Evolutionary conservation across 2,888 invertebrate species (phyloP).

Genomic region (Lacanobia wlatinum): DNA sequence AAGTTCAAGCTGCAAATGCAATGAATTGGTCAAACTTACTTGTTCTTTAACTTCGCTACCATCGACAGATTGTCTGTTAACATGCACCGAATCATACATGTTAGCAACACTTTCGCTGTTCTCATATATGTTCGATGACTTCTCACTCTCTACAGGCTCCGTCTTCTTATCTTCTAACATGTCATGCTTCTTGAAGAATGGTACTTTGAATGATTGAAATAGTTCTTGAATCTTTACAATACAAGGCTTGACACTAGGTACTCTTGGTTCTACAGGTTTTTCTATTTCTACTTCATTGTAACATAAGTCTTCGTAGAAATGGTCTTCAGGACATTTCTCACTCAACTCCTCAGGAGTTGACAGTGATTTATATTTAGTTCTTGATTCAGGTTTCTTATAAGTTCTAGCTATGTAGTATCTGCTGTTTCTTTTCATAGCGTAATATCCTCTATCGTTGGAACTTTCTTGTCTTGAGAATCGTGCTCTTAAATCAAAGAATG

Average conservation of each 20-base stretch:
- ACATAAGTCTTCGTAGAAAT: conserved; percentile 86
- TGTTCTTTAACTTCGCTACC: conserved; percentile 36
- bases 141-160: conserved; percentile 62
- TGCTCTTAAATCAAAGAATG: conserved; percentile 80
- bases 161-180: conserved; percentile 66
- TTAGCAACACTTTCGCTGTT: conserved; percentile 78
- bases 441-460: conserved; percentile 83
- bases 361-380: conserved; percentile 82
- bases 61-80: conserved; percentile 55
- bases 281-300: conserved; percentile 78
- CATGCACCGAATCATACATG: conserved; percentile 86
- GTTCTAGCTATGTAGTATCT: conserved; percentile 77
- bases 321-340: conserved; percentile 81
- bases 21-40: conserved; percentile 35
- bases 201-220: conserved; percentile 84
- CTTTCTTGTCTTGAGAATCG: conserved; percentile 79
- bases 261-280: conserved; percentile 53
- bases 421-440: conserved; percentile 82
- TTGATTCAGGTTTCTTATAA: conserved; percentile 76
- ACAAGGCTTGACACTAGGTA: conserved; percentile 75
- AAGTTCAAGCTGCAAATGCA: neutral
- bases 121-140: conserved; percentile 77
- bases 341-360: conserved; percentile 76
- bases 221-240: conserved; percentile 85
- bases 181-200: conserved; percentile 81